A percentile compares a stretch with the other conserved stretches of the same genome.
phyloP scores from a whole-genome alignment of 2,113 vertebrate species.

The human (Homo sapiens) region DNA sequence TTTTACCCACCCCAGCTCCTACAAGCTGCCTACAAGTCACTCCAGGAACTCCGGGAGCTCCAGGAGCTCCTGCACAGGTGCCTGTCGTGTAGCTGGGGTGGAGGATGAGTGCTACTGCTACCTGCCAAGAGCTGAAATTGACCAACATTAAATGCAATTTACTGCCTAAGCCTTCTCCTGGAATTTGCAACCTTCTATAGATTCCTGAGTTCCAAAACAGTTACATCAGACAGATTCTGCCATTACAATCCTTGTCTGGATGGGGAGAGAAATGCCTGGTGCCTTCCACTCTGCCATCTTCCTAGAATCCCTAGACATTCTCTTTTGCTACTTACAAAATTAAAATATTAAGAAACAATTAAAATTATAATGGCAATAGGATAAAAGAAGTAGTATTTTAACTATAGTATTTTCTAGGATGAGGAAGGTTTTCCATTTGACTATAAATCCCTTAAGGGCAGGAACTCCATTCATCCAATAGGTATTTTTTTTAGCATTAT shows the following conservation, averaged over 20 bases:
- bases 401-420: neutral
- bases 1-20: neutral
- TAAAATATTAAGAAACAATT: slow-evolving; percentile 10
- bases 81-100: neutral
- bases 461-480: neutral
- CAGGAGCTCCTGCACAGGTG: neutral
- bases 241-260: neutral
- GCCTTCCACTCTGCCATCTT: neutral
- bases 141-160: neutral
- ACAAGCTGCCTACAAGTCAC: neutral
- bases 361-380: neutral
- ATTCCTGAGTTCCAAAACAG: neutral
- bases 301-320: neutral
- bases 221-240: neutral
- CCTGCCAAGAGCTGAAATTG: neutral
- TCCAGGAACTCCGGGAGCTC: neutral
- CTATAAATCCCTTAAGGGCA: neutral
- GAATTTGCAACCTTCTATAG: neutral
- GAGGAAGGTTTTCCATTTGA: neutral
- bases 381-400: neutral
- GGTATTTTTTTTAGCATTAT: neutral
- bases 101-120: neutral
- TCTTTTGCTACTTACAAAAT: neutral
- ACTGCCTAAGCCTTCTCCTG: neutral
- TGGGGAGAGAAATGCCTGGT: neutral